Evolutionary conservation across 1,140 invertebrate genomes (phyloP), one percentile per base, ranked within the genome.

Genomic region (Metaphire vulgaris): DNA sequence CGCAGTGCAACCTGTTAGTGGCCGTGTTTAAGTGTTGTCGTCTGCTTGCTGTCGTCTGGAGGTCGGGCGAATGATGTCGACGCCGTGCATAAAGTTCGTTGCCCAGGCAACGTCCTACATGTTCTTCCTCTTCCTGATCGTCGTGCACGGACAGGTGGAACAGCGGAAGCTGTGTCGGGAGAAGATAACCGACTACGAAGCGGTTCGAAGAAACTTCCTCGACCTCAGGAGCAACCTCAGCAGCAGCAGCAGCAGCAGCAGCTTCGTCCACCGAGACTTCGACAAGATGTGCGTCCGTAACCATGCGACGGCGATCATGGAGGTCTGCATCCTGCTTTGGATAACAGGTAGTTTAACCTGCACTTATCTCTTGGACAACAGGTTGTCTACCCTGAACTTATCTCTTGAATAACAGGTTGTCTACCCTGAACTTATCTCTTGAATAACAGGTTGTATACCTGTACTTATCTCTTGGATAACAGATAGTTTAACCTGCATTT

Each of bases 61-160:
- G 85, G 66, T 82, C 32, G 81, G 82, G 0, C 77, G 78, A 28
- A 81, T 85, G 56, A 81, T 85, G 41, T 74, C 79, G 6, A 82
- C 80, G 65, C 85, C 85, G 1, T 84, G 83, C 76, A 81, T 86
- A 0, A 86, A 85, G 79, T 85, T 86, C 69, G 83, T 86, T 33
- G 82, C 81, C 32, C 88, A 89, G 66, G 85, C 89, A 1, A 87
- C 89, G 16, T 88, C 88, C n/a, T 91, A 90, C 78, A 68, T 89
- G 0, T 81, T 90, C 26, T 91, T 91, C 80, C 86, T 91, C 0
- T 80, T 88, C 0, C 83, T 91, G 76, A 86, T 91, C 29, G 88
- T 91, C 74, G 81, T 83, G 28, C 69, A 76, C 29, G 71, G 75
- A 26, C 64, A 76, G 26, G 69, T 73, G 14, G 75, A 76, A 41